A percentile compares a stretch with the other conserved stretches of the same genome.
Evolutionary conservation across 2,113 vertebrate species (phyloP).

Genomic region (Barnardius zonarius): DNA sequence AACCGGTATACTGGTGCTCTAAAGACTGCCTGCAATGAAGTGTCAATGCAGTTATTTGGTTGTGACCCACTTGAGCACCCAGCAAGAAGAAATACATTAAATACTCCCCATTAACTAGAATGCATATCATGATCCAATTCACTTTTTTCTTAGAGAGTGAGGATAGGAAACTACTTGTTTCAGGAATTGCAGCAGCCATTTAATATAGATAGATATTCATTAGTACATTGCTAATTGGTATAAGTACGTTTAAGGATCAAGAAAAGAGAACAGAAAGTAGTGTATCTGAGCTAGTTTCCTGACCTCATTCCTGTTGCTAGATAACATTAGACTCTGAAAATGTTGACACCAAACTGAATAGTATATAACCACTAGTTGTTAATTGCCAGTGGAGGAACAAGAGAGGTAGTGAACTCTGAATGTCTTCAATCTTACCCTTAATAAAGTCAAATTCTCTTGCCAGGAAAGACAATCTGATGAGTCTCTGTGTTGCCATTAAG

Average conservation of each 20-base stretch:
- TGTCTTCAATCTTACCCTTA: slow-evolving; percentile 21
- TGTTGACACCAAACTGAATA: slow-evolving; percentile 22
- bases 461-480: neutral
- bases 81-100: slow-evolving; percentile 15
- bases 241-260: slow-evolving; percentile 6
- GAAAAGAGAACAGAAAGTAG: slow-evolving; percentile 55
- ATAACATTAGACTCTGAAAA: slow-evolving; percentile 36
- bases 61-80: neutral
- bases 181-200: slow-evolving; percentile 27
- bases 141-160: slow-evolving; percentile 34
- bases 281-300: slow-evolving; percentile 53
- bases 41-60: neutral
- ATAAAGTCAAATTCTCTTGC: neutral
- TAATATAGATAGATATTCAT: slow-evolving; percentile 49
- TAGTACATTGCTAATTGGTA: slow-evolving; percentile 50
- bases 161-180: slow-evolving; percentile 3
- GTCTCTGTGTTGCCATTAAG: neutral
- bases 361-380: slow-evolving; percentile 29
- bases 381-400: slow-evolving; percentile 40
- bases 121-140: neutral
- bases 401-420: slow-evolving; percentile 5
- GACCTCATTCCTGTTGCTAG: slow-evolving; percentile 60
- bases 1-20: neutral
- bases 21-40: neutral
- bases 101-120: neutral